Percentiles rank a stretch among this genome's conserved stretches.
These are phyloP conservation scores for Mythimna lalbum DNA, from an alignment of 2,888 invertebrate species.

Conservation along the genomic window DNA sequence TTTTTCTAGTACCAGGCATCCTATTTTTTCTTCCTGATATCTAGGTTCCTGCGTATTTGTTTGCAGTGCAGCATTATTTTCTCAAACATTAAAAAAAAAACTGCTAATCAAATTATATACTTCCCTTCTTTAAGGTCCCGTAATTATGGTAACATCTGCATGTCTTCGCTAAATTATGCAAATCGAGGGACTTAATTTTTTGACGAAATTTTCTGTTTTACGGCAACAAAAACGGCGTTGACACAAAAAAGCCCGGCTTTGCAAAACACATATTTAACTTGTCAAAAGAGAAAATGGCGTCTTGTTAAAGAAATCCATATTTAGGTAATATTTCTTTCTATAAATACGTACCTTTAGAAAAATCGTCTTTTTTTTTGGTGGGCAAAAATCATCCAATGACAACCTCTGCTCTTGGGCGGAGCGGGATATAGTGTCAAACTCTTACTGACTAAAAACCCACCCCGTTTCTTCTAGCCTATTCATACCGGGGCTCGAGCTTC, in stretches of 20 bases:
- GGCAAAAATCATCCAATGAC: too few species aligned
- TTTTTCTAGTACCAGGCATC: too few species aligned
- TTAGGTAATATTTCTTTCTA: constrained; percentile 14
- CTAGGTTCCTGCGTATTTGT: background rate
- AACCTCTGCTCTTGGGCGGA: too few species aligned
- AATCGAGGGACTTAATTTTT: constrained; percentile 34
- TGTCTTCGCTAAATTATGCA: constrained; percentile 40
- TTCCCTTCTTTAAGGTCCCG: constrained; percentile 2
- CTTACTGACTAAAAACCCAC: too few species aligned
- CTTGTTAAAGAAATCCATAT: constrained; percentile 25
- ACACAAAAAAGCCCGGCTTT: constrained; percentile 19
- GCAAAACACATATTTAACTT: constrained; percentile 44
- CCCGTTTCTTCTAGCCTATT: too few species aligned
- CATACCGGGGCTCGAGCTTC: too few species aligned
- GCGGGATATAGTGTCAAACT: too few species aligned
- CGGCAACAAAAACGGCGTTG: constrained; percentile 7
- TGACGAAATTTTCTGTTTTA: constrained; percentile 25
- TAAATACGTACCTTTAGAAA: background rate
- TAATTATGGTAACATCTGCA: constrained; percentile 42
- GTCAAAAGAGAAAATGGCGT: constrained; percentile 39
- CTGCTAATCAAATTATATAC: constrained; percentile 13
- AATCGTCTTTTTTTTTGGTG: too few species aligned
- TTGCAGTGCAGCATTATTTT: background rate
- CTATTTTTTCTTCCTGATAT: too few species aligned
- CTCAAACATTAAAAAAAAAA: accelerated